Evolutionary conservation across 2,888 invertebrate genomes (phyloP).

Genomic region (Heliconius sara): DNA sequence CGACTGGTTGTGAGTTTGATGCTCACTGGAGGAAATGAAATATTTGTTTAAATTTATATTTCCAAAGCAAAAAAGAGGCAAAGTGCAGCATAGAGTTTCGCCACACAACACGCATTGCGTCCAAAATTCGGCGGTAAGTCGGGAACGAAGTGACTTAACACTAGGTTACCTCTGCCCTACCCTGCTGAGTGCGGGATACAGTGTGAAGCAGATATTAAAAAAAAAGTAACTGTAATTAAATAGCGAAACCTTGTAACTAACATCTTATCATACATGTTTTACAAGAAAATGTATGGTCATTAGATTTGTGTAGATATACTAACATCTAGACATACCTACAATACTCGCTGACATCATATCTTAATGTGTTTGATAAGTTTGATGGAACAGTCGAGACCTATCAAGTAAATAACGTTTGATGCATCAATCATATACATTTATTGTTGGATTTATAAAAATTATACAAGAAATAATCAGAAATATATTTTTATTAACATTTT

Average conservation of each 20-base stretch:
- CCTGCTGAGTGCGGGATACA: too few relatives aligned
- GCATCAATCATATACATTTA: constrained; percentile 19
- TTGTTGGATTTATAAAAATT: neutral
- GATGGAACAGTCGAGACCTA: constrained; percentile 45
- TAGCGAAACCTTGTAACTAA: neutral
- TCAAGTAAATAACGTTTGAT: constrained; percentile 20
- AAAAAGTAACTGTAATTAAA: neutral
- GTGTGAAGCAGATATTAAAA: neutral
- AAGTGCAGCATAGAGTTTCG: too few relatives aligned
- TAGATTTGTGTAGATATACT: constrained; percentile 25
- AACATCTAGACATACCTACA: constrained; percentile 30
- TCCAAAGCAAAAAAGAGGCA: too few relatives aligned
- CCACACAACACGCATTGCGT: too few relatives aligned
- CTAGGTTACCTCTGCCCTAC: too few relatives aligned
- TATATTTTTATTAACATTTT: neutral
- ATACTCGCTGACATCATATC: constrained; percentile 40
- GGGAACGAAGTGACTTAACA: too few relatives aligned
- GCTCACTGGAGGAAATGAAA: too few relatives aligned
- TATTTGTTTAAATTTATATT: too few relatives aligned
- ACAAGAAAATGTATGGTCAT: constrained; percentile 7
- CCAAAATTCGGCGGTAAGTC: too few relatives aligned
- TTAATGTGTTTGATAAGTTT: constrained; percentile 41
- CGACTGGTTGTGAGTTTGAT: too few relatives aligned
- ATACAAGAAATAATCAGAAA: neutral
- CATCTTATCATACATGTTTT: neutral